A percentile compares a stretch with the other conserved stretches of the same genome.
These are phyloP conservation scores for Corythucha ciliata DNA, from an alignment of 2,888 invertebrate species.

Conservation along the genomic window DNA sequence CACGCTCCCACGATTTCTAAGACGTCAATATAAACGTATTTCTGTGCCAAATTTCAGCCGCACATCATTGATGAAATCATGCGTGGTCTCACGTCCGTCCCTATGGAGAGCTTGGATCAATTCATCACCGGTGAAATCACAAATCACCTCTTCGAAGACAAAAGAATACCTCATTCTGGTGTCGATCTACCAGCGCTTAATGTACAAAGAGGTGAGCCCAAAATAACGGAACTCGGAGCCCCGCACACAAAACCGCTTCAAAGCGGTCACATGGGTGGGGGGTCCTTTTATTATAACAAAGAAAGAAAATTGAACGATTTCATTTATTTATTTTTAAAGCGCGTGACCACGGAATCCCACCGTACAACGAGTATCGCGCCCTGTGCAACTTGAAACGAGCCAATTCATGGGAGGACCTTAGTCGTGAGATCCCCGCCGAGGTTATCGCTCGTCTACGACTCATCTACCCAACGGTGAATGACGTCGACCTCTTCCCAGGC, in stretches of 20 bases:
- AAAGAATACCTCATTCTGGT: constrained; percentile 81
- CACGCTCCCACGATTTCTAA: background rate
- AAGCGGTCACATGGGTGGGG: background rate
- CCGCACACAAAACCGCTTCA: too few species aligned
- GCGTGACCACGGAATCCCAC: constrained; percentile 78
- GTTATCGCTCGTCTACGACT: constrained; percentile 53
- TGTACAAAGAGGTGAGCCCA: constrained; percentile 60
- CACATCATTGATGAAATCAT: constrained; percentile 76
- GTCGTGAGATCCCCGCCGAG: constrained; percentile 56
- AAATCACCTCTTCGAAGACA: constrained; percentile 87
- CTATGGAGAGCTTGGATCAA: constrained; percentile 88
- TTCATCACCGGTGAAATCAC: constrained; percentile 91
- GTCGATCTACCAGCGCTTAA: constrained; percentile 87
- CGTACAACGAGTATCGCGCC: constrained; percentile 83
- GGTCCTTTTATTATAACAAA: background rate
- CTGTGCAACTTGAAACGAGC: constrained; percentile 83
- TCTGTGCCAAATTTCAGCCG: constrained; percentile 44
- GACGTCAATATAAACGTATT: background rate
- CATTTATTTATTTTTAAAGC: constrained; percentile 41
- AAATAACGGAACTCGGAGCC: too few species aligned
- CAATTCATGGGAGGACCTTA: constrained; percentile 72
- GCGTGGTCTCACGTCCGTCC: constrained; percentile 75
- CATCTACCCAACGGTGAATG: constrained; percentile 81
- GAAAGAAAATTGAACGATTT: background rate
- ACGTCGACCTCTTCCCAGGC: constrained; percentile 93